A percentile compares a stretch with the other conserved stretches of the same genome.
phyloP scores from a whole-genome alignment of 2,888 invertebrate genomes.

The Xiphydria camelus region DNA sequence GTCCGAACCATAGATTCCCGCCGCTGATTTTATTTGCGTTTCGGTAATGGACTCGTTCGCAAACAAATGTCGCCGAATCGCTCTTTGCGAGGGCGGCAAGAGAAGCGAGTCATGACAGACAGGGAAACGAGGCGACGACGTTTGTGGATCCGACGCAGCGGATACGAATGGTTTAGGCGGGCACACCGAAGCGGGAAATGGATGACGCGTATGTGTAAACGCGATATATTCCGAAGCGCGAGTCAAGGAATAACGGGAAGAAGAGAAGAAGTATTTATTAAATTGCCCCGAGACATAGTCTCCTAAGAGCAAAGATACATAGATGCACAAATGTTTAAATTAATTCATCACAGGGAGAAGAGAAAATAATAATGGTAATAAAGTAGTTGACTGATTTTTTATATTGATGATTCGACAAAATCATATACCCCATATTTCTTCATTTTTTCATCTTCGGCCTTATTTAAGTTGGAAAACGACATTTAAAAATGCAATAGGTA shows the following conservation, averaged over 20 bases:
- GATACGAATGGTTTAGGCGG: constrained; percentile 13
- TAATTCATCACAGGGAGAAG: neutral
- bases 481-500: too few species aligned
- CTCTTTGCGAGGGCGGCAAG: constrained; percentile 11
- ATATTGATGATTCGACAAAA: too few species aligned
- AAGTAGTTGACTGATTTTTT: too few species aligned
- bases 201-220: constrained; percentile 18
- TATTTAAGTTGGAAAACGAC: too few species aligned
- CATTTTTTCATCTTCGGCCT: too few species aligned
- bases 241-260: too few species aligned
- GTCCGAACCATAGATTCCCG: constrained; percentile 5
- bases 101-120: constrained; percentile 3
- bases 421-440: too few species aligned
- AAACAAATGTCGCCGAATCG: constrained; percentile 9
- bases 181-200: constrained; percentile 19
- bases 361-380: too few species aligned
- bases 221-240: too few species aligned
- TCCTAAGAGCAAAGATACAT: neutral
- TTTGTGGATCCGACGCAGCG: constrained; percentile 16
- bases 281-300: too few species aligned
- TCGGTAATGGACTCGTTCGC: constrained; percentile 11
- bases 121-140: constrained; percentile 4
- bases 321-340: neutral
- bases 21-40: constrained; percentile 17
- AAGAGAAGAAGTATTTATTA: too few species aligned